Evolutionary conservation across 35 echinoderm and acorn worm genomes (phyloP).

Genomic region (Anneissia japonica): DNA sequence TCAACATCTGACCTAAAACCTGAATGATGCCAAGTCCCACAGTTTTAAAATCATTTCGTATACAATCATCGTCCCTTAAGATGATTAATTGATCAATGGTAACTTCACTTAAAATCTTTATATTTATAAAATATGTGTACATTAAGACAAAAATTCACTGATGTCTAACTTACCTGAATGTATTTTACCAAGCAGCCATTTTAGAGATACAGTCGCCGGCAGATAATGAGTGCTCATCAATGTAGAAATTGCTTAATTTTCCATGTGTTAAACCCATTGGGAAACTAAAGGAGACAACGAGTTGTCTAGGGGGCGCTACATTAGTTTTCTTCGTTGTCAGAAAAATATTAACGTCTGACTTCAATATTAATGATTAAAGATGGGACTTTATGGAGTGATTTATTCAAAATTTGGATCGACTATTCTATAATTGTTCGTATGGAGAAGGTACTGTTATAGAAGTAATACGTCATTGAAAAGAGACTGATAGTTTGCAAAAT

Average conservation of each 20-base stretch:
- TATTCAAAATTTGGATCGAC: too few species aligned
- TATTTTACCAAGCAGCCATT: background rate
- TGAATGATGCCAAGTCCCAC: background rate
- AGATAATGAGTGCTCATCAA: background rate
- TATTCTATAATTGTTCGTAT: too few species aligned
- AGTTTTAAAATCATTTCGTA: too few species aligned
- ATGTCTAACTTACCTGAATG: background rate
- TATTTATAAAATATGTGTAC: background rate
- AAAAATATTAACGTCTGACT: background rate
- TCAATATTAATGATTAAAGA: background rate
- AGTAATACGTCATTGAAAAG: background rate
- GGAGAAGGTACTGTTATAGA: too few species aligned
- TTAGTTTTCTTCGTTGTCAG: background rate
- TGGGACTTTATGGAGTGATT: background rate
- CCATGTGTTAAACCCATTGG: background rate
- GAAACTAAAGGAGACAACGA: background rate
- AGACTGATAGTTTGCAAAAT: background rate
- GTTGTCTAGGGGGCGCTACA: background rate
- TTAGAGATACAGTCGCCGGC: background rate
- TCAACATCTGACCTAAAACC: background rate
- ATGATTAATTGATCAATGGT: background rate
- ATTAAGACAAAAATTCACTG: background rate
- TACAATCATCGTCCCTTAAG: too few species aligned
- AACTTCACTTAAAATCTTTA: background rate
- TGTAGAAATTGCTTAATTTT: conserved; percentile 2